Evolutionary conservation across 2,113 vertebrate genomes (phyloP), one percentile per base, ranked within the genome.

Genomic region (Takifugu bimaculatus): DNA sequence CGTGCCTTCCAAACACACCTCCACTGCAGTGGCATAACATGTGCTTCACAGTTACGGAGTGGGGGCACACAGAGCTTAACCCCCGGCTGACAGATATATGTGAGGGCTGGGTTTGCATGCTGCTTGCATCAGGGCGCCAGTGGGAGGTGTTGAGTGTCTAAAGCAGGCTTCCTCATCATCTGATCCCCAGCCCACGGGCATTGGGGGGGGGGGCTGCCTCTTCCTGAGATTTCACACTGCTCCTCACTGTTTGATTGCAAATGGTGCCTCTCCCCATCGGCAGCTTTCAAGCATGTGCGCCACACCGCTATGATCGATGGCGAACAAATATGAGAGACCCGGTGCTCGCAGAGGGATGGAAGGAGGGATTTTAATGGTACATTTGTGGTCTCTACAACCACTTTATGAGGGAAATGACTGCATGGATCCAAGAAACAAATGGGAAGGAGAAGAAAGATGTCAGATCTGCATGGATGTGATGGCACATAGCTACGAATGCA

Each of bases 131-230:
- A 91, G 87, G 79, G 80, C 78, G 87, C 87, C 85, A 85, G 83
- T 90, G 88, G 88, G 88, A 87, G 88, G 89, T 82, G 87, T 85
- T 64, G 75, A 86, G 83, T 84, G 86, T 89, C 85, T 87, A 85
- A 87, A 86, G 85, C 88, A 89, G 88, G 85, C 88, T 89, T 90
- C 85, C 79, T 88, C 87, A 86, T 86, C 79, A 83, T 90, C 88
- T 91, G 89, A 91, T 91, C 90, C 87, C 83, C 80, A 85, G 88
- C 90, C 88, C 88, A 88, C 80, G 78, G 89, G 86, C 81, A 86
- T 80, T 9, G 42, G 2, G 79, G 84, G 86, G 86, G 88, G 83
- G 85, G 84, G 87, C 84, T 87, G 83, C 88, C 82, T 89, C 87
- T 89, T 88, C 87, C 86, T 89, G 88, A 88, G 86, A 89, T 89